Base-by-base conservation (phyloP, 2,888 invertebrate species). In the Lordiphosa fenestrarum region DNA sequence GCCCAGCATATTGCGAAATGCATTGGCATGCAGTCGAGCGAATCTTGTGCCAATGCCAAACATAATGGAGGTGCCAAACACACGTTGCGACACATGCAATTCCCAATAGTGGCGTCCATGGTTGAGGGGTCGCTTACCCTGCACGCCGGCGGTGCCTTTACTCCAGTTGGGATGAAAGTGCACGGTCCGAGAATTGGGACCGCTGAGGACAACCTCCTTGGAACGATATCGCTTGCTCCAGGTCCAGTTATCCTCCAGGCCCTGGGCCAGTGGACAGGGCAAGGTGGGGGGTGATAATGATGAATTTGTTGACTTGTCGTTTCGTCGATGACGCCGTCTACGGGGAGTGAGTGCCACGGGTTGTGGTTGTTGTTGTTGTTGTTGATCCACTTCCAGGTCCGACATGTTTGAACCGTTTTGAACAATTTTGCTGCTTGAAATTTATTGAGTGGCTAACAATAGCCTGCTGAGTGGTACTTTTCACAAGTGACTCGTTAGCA, bases 121-220 rank as follows among this genome's bases (percentile, higher is more conserved):
- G 86, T 94, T 94, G n/a, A 94, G 89, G 6, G 92, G 88, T 19
- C 92, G 89, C 13, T 92, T 93, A 5, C 94, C 94, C 46, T 93
- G 91, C 0, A 94, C 93, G 0, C 92, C 94, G 0, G 94, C 94
- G 0, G 94, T 94, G 6, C 94, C 94, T 77, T 93, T 93, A 82
- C 94, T 94, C 94, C 94, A 94, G 84, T 93, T 93, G 6, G 94
- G 94, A 88, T 94, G 94, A 83, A 94, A 94, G 80, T 92, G 91
- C 1, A 93, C 94, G n/a, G 91, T 92, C 39, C 91, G 89, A 60
- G 89, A 89, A 50, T 91, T 89, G 35, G 89, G 87, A 3, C 92
- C 92, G 62, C 91, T 91, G 10, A 94, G 89, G 12, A 92, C 90
- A n/a, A 93, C 91, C 76, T 92, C 92, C 49, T 88, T 85, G 21